Evolutionary conservation across 2,888 invertebrate species (phyloP), one percentile per base, ranked within the genome.

Genomic region (Megaustenia siamemsis): DNA sequence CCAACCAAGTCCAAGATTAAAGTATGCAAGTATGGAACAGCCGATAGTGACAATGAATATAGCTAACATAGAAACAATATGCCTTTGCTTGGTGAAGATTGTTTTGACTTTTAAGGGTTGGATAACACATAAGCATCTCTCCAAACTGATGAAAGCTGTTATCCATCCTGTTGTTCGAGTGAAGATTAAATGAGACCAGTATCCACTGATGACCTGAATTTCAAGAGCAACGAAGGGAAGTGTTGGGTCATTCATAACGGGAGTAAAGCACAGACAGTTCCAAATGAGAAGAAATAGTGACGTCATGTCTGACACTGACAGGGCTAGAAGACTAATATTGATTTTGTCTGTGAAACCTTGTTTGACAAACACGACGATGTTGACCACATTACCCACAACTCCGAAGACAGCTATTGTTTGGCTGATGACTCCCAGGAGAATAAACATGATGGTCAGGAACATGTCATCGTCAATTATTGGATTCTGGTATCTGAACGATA

Each of bases 261-360:
- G 60, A 28, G 53, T 56, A 24, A n/a, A 56, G 21, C 53, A 56
- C 24, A 77, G 18, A 24, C 38, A 56, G 28, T 4, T 77, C 77
- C 77, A 77, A 32, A 49, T n/a, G 6, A 77, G 3, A 35, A 38
- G n/a, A 21, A 77, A n/a, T 6, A 77, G 60, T 0, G 77, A 77
- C 0, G 21, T 15, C 38, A 77, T 35, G n/a, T 77, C 77, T 38
- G 77, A 56, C 8, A 77, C 77, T 21, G 77, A 24, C 5, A 77
- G 38, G 35, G 77, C 56, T 35, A 56, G 12, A 2, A 77, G 60
- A 21, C 77, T 77, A 60, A 77, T 77, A 21, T 77, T 77, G 15
- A 77, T n/a, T 10, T 21, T n/a, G 77, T 77, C 77, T 32, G 24
- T n/a, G 32, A 77, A 77, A 12, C 77, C 77, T 28, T 49, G 77